A percentile compares a stretch with the other conserved stretches of the same genome.
phyloP scores from a whole-genome alignment of 2,797 vertebrate genomes.

The Rhynchonycteris naso region DNA sequence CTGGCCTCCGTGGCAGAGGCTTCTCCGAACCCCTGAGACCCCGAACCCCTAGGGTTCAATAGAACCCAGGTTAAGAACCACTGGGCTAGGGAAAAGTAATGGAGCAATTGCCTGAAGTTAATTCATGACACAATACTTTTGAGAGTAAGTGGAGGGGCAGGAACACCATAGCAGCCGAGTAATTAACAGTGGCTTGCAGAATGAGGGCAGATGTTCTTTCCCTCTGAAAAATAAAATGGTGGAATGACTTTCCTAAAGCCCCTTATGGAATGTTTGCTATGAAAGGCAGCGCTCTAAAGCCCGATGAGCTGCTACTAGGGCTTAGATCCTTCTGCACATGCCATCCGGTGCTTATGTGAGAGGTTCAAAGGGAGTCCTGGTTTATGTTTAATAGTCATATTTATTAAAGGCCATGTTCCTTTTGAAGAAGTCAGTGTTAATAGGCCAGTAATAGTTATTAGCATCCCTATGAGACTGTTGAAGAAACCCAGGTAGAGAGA shows the following conservation, averaged over 20 bases:
- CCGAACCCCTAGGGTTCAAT: no score
- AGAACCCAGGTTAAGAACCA: no score
- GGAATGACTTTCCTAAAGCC: neutral
- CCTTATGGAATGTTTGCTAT: neutral
- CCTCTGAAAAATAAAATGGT: neutral
- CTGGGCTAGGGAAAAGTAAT: neutral
- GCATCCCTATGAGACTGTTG: neutral
- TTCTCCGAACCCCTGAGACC: no score
- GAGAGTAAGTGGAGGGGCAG: neutral
- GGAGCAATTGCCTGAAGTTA: neutral
- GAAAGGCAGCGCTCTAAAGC: neutral
- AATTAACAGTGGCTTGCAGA: neutral
- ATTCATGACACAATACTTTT: neutral
- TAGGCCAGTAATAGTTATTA: conserved; percentile 12
- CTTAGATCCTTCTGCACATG: neutral
- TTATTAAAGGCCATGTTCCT: conserved; percentile 11
- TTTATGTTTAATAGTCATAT: conserved; percentile 52
- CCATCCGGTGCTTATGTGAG: neutral
- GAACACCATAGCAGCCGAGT: no score
- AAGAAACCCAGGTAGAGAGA: neutral
- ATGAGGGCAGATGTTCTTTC: neutral
- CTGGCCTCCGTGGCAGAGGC: no score
- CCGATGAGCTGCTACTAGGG: neutral
- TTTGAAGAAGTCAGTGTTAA: conserved; percentile 19
- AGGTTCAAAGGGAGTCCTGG: conserved; percentile 46